Evolutionary conservation across 2,113 vertebrate genomes (phyloP), one percentile per base, ranked within the genome.

Genomic region (Oceanites oceanicus): DNA sequence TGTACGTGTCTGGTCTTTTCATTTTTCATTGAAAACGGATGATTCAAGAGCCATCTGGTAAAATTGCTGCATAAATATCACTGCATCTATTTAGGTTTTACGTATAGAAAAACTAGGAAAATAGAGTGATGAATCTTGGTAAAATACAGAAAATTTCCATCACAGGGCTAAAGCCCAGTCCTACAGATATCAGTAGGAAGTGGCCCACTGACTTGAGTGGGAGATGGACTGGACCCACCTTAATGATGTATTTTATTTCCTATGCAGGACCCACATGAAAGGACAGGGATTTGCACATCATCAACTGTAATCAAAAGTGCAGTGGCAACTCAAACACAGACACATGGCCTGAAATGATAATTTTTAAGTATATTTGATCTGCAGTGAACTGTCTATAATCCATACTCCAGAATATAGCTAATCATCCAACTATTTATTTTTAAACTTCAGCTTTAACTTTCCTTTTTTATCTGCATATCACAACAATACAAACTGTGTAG

Each of bases 41-140:
- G 90, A 97, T 97, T 97, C 93, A 70, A 97, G 93, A 96, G 78
- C 97, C 96, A 98, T 98, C 97, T 98, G 98, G 94, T 96, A 96
- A 88, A 97, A 95, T 4, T 95, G 77, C 92, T 83, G 61, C 74
- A 94, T 58, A 91, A 91, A 94, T 94, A 91, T 93, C 72, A 56
- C 90, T 73, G 92, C 71, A 96, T 95, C 88, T 93, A 96, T 97
- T 94, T 92, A 93, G 92, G 52, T n/a, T 92, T 79, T 88, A 84
- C 6, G 13, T 92, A 96, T 83, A 75, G 50, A 91, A 83, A 49
- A 93, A 25, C 23, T n/a, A 70, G 45, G 32, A 68, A 85, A 94
- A 95, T 8, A 61, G 11, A 89, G 16, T 23, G 32, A 50, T 79
- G 52, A 42, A 45, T 67, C 79, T 45, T 79, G 50, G 38, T 36